These are phyloP conservation scores for Tipula confusa DNA, from an alignment of 2,888 invertebrate species.

Conservation along the genomic window DNA sequence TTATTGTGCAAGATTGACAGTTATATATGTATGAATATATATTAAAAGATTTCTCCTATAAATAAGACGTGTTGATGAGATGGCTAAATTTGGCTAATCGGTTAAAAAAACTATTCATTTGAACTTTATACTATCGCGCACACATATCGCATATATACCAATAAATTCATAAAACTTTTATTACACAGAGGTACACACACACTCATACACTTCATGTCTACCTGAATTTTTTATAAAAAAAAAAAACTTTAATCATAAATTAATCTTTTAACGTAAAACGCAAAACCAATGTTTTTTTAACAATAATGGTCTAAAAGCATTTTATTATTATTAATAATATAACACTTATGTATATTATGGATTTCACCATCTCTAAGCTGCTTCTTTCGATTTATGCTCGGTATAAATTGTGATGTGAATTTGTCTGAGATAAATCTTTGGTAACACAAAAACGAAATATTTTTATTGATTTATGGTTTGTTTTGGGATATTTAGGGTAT, in stretches of 20 bases:
- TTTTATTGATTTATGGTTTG: conserved; percentile 20
- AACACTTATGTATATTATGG: conserved; percentile 13
- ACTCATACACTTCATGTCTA: not conserved
- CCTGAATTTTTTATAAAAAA: not conserved
- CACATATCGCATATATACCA: not conserved
- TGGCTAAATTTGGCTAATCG: not conserved
- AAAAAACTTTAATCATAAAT: not conserved
- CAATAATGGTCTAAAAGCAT: not conserved
- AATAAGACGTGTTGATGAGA: not conserved
- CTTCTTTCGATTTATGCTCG: not conserved
- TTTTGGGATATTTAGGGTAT: not conserved
- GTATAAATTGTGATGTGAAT: not conserved
- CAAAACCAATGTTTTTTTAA: not conserved
- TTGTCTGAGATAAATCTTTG: not conserved
- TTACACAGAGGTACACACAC: too few species aligned
- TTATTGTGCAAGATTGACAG: not conserved
- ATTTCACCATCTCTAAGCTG: not conserved
- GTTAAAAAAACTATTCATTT: not conserved
- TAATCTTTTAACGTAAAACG: not conserved
- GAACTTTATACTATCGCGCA: not conserved
- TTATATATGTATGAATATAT: not conserved
- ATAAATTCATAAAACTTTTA: not conserved
- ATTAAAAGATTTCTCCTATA: not conserved
- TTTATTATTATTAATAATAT: not conserved
- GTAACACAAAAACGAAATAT: not conserved